These are phyloP conservation scores for Wiebesia pumilae DNA, from an alignment of 1,140 invertebrate genomes.

Conservation along the genomic window DNA sequence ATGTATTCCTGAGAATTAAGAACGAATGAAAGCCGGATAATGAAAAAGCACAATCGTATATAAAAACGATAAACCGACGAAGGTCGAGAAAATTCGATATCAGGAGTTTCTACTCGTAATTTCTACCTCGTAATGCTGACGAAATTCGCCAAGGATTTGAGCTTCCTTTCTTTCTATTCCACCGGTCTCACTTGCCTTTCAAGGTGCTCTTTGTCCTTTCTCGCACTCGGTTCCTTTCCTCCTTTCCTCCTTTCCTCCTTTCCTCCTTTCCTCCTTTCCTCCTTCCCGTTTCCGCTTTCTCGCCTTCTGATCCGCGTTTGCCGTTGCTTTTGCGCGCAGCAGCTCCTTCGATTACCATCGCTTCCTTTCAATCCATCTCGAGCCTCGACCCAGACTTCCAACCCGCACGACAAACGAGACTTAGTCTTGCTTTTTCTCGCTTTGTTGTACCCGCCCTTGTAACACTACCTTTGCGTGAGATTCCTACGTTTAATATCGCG, in stretches of 20 bases:
- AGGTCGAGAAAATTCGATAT: too few relatives aligned
- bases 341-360: conserved; percentile 15
- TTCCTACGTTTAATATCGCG: not conserved
- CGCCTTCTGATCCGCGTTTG: not conserved
- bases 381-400: not conserved
- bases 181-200: not conserved
- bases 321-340: not conserved
- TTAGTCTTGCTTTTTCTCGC: not conserved
- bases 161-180: not conserved
- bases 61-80: too few relatives aligned
- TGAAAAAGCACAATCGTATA: too few relatives aligned
- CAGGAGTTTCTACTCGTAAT: not conserved
- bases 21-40: too few relatives aligned
- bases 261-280: not conserved
- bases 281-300: not conserved
- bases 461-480: too few relatives aligned
- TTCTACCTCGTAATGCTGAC: not conserved
- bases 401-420: not conserved
- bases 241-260: not conserved
- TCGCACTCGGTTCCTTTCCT: not conserved
- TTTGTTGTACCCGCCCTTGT: not conserved
- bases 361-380: conserved; percentile 10
- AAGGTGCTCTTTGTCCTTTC: not conserved
- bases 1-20: too few relatives aligned
- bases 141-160: not conserved